Conservation (phyloP, 1,140 invertebrate species). For the Orussus abietinus region DNA sequence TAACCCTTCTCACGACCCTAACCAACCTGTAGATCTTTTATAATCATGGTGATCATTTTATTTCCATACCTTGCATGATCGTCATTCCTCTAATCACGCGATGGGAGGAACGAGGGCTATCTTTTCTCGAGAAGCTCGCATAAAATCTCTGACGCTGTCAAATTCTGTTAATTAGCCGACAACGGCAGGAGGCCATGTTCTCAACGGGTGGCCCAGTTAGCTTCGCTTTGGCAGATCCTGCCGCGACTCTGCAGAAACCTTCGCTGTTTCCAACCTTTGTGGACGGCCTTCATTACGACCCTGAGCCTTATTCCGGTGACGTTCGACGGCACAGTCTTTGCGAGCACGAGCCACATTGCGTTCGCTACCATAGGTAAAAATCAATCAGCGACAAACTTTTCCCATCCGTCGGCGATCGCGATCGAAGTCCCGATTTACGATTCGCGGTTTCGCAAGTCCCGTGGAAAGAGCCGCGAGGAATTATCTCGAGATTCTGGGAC, state of each 20-base stretch:
- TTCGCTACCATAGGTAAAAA: slow-evolving; percentile 39
- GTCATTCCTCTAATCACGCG: too few relatives aligned
- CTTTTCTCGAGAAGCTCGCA: too few relatives aligned
- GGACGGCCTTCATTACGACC: slow-evolving; percentile 38
- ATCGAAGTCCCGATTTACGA: slow-evolving; percentile 8
- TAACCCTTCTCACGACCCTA: too few relatives aligned
- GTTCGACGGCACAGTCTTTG: slow-evolving; percentile 34
- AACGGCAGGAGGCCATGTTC: slow-evolving; percentile 31
- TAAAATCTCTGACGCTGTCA: slow-evolving; percentile 6
- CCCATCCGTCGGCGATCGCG: slow-evolving; percentile 17
- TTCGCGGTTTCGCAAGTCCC: slow-evolving; percentile 24
- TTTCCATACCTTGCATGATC: too few relatives aligned
- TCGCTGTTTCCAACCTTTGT: slow-evolving; percentile 37
- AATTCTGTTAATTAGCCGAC: slow-evolving; percentile 28
- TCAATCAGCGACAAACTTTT: too few relatives aligned
- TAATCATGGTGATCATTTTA: too few relatives aligned
- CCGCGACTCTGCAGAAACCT: slow-evolving; percentile 33
- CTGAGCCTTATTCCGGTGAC: slow-evolving; percentile 34
- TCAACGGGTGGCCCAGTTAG: slow-evolving; percentile 35
- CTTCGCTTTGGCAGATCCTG: slow-evolving; percentile 36
- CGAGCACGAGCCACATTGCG: slow-evolving; percentile 38
- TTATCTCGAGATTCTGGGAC: too few relatives aligned
- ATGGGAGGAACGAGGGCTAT: too few relatives aligned
- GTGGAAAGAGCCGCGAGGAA: too few relatives aligned
- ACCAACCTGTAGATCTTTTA: too few relatives aligned